Percentiles rank a stretch among this genome's conserved stretches.
These are phyloP conservation scores for Chymomyza amoena DNA, from an alignment of 2,888 invertebrate genomes.

Conservation along the genomic window DNA sequence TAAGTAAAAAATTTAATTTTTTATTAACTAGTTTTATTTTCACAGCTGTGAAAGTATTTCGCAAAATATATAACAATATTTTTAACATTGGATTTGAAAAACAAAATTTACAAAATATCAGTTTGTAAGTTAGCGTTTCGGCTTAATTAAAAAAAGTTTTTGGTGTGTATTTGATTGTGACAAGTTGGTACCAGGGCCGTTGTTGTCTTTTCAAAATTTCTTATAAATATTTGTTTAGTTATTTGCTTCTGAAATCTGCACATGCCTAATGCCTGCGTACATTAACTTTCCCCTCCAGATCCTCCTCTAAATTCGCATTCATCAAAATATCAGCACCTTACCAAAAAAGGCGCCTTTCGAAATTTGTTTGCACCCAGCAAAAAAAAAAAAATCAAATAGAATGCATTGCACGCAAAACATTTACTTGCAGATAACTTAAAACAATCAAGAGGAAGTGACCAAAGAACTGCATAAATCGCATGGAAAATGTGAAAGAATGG, in stretches of 20 bases:
- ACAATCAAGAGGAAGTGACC: conserved; percentile 42
- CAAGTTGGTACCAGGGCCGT: too few relatives aligned
- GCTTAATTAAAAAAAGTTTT: too few relatives aligned
- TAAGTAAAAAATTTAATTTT: too few relatives aligned
- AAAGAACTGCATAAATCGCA: conserved; percentile 62
- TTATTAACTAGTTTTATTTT: too few relatives aligned
- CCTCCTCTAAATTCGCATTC: conserved; percentile 32
- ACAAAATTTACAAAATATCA: too few relatives aligned
- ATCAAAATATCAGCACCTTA: conserved; percentile 57
- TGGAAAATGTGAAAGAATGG: conserved; percentile 71
- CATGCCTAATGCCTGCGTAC: neutral
- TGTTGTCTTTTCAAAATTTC: too few relatives aligned
- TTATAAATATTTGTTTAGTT: neutral
- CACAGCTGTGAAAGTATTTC: too few relatives aligned
- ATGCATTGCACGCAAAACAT: conserved; percentile 54
- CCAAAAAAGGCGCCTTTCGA: conserved; percentile 66
- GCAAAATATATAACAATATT: too few relatives aligned
- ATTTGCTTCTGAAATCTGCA: neutral
- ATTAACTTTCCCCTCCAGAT: neutral
- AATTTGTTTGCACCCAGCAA: conserved; percentile 39
- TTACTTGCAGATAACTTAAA: conserved; percentile 27
- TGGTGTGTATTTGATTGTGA: too few relatives aligned
- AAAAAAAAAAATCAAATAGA: conserved; percentile 27
- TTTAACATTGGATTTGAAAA: too few relatives aligned
- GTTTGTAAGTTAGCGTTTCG: too few relatives aligned